Base-by-base conservation (phyloP, 2,113 vertebrate genomes). In the Cygnus buccinator region DNA sequence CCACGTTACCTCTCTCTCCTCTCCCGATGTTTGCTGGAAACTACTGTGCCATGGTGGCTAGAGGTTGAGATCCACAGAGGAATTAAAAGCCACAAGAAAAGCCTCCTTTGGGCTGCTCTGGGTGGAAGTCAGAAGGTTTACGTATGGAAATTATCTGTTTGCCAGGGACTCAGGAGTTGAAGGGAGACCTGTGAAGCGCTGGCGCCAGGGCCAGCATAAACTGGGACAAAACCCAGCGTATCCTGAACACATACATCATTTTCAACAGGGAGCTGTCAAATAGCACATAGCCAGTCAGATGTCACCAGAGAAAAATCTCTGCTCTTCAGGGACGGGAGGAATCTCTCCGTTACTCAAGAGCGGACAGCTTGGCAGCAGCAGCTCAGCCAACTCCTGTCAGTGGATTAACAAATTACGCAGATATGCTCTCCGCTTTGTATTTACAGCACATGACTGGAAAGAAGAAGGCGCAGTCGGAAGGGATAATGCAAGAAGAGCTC, bases 381-480 rank as follows among this genome's bases (percentile, higher is more conserved):
- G 61, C 73, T 75, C 76, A 61, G 77, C 43, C 73, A 41, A 9
- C 70, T 87, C 74, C 84, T 92, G 35, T 68, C 58, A 20, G 48
- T 63, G 81, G 72, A 58, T 92, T 79, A 92, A 83, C 62, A 82
- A 89, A 93, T 70, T 87, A 79, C 81, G 75, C n/a, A 93, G 94
- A 84, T 54, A 76, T 67, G 74, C 54, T 84, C 70, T 66, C 19
- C 59, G 6, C 91, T 94, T 72, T 89, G 41, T 89, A 63, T 93
- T 85, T 96, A 59, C 78, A 87, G 91, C 86, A 92, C 80, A 79
- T 68, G 83, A 91, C 77, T 85, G 77, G 80, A 87, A 92, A 54
- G 33, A 80, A 92, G 58, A 73, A 84, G 78, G 81, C 37, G 62
- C 37, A 62, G 86, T 10, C 48, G 76, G 44, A 90, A 93, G 23